These are phyloP conservation scores for Corella eumyota DNA, from an alignment of 23 tunicate genomes.

Conservation along the genomic window DNA sequence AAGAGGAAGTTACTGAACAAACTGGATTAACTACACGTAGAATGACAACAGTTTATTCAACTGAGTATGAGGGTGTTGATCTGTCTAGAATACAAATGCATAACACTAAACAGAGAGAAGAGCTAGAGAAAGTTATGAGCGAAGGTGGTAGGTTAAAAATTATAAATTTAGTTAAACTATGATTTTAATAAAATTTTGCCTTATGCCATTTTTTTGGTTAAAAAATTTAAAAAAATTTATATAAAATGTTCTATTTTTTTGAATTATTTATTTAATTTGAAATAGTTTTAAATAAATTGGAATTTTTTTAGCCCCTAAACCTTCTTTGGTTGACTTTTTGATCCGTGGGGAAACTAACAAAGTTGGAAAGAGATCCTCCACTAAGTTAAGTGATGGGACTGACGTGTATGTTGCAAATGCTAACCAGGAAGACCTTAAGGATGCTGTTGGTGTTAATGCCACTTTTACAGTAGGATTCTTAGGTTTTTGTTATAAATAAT, in stretches of 20 bases:
- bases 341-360: slow-evolving; percentile 13
- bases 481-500: too few relatives aligned
- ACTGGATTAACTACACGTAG: slow-evolving; percentile 20
- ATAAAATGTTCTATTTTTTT: too few relatives aligned
- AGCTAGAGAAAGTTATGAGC: slow-evolving; percentile 6
- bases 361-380: slow-evolving; percentile 16
- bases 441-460: slow-evolving; percentile 27
- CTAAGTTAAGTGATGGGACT: slow-evolving; percentile 27
- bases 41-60: slow-evolving; percentile 43
- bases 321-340: slow-evolving; percentile 57
- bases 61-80: slow-evolving; percentile 50
- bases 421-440: slow-evolving; percentile 40
- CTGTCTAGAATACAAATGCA: slow-evolving; percentile 52
- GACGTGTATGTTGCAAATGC: slow-evolving; percentile 35
- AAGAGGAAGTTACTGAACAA: background rate
- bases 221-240: too few relatives aligned
- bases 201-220: too few relatives aligned
- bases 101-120: slow-evolving; percentile 4
- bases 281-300: too few relatives aligned
- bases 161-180: too few relatives aligned
- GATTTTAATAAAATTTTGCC: too few relatives aligned
- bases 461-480: too few relatives aligned
- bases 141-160: slow-evolving; percentile 14
- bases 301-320: slow-evolving; percentile 22
- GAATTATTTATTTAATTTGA: too few relatives aligned